A percentile compares a stretch with the other conserved stretches of the same genome.
Conservation (phyloP, 2,797 vertebrate species). For the Poecilia wingei region DNA sequence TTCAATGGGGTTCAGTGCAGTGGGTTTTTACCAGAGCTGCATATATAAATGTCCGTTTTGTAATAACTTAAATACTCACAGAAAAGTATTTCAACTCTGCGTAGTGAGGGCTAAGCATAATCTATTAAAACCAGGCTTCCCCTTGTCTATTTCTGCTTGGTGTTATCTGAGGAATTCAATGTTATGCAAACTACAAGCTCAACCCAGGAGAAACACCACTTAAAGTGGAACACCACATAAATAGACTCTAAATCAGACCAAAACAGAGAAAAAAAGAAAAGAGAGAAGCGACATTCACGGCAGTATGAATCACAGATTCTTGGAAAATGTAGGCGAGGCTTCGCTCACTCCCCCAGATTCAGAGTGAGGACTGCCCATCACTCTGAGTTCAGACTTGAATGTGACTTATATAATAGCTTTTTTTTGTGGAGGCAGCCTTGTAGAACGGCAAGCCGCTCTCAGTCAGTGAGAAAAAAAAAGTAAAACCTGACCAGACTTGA, state of each 20-base stretch:
- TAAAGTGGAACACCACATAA: conserved; percentile 11
- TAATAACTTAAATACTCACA: conserved; percentile 1
- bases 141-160: neutral
- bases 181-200: conserved; percentile 24
- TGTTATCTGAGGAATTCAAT: conserved; percentile 25
- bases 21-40: no score
- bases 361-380: conserved; percentile 58
- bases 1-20: no score
- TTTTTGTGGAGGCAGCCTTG: conserved; percentile 62
- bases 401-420: conserved; percentile 65
- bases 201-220: conserved; percentile 12
- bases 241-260: conserved; percentile 28
- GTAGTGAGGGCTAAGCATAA: neutral
- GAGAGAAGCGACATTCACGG: conserved; percentile 44
- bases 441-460: conserved; percentile 33
- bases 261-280: conserved; percentile 13
- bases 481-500: conserved; percentile 70
- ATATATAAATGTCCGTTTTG: neutral
- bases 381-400: conserved; percentile 63
- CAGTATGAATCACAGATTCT: conserved; percentile 70
- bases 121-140: conserved; percentile 19
- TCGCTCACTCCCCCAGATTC: conserved; percentile 35
- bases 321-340: conserved; percentile 68
- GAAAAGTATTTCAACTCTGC: neutral
- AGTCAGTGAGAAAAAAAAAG: conserved; percentile 25